These are phyloP conservation scores for Calephelis perditalis DNA, from an alignment of 2,888 invertebrate genomes.

Conservation along the genomic window DNA sequence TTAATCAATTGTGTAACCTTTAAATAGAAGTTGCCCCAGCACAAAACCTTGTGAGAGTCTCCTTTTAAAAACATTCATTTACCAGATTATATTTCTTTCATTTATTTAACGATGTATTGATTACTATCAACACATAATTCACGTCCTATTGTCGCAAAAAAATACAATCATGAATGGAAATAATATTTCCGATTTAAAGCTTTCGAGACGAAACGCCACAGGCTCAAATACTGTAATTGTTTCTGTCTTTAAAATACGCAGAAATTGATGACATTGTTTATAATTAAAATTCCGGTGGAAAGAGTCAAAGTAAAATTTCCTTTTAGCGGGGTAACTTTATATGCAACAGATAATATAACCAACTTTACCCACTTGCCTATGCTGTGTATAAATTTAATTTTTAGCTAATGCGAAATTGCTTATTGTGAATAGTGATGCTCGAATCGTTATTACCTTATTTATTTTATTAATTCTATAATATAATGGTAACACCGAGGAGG, in stretches of 20 bases:
- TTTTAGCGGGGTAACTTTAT: not conserved
- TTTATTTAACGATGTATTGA: no score
- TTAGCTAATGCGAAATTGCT: slow-evolving; percentile 15
- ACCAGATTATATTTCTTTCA: no score
- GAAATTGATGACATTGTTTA: no score
- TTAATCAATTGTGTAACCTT: not conserved
- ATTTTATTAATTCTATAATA: slow-evolving; percentile 8
- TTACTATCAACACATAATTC: no score
- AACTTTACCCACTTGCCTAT: slow-evolving; percentile 16
- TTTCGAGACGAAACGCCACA: no score
- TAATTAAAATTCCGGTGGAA: no score
- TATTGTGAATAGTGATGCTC: slow-evolving; percentile 20
- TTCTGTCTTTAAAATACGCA: no score
- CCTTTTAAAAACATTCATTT: not conserved
- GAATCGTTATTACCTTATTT: slow-evolving; percentile 20
- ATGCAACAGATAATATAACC: slow-evolving; percentile 11
- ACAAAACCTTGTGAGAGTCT: not conserved
- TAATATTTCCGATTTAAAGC: no score
- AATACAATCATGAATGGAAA: no score
- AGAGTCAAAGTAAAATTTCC: no score
- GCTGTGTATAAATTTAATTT: slow-evolving; percentile 17
- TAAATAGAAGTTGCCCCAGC: not conserved
- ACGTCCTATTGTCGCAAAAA: no score
- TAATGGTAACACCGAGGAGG: not conserved
- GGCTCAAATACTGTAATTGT: no score